A percentile compares a stretch with the other conserved stretches of the same genome.
Evolutionary conservation across 2,113 vertebrate genomes (phyloP).

Genomic region (Dromas ardeola): DNA sequence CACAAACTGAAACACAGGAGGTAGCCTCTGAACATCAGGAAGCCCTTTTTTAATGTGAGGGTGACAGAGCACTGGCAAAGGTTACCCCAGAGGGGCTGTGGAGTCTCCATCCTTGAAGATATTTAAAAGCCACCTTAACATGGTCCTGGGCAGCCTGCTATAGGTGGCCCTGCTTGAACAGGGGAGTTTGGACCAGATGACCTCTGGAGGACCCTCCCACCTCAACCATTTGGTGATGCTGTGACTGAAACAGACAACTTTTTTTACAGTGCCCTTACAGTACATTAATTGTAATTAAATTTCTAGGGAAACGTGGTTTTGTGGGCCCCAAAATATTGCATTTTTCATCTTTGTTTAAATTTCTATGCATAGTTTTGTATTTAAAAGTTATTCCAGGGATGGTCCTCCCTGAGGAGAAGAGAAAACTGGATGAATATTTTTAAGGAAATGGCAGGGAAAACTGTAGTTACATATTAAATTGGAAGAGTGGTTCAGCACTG

Average conservation of each 20-base stretch:
- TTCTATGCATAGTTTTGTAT: background rate
- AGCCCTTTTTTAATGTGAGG: background rate
- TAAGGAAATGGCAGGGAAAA: background rate
- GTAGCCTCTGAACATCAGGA: background rate
- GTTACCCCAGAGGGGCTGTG: background rate
- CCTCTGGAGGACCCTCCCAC: background rate
- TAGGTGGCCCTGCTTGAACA: background rate
- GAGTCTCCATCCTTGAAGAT: background rate
- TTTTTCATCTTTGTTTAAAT: background rate
- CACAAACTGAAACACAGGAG: background rate
- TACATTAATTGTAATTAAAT: background rate
- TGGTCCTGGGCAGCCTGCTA: background rate
- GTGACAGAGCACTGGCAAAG: background rate
- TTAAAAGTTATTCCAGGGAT: background rate
- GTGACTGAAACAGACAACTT: background rate
- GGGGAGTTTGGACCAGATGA: background rate
- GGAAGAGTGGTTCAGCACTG: background rate
- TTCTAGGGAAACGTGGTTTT: background rate
- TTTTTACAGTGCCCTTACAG: background rate
- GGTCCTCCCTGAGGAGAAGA: background rate
- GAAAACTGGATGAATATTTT: background rate
- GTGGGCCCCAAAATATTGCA: background rate
- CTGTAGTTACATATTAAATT: background rate
- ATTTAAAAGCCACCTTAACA: background rate
- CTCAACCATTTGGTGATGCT: background rate